Conservation (phyloP, 2,888 invertebrate species). For the Agrochola macilenta region DNA sequence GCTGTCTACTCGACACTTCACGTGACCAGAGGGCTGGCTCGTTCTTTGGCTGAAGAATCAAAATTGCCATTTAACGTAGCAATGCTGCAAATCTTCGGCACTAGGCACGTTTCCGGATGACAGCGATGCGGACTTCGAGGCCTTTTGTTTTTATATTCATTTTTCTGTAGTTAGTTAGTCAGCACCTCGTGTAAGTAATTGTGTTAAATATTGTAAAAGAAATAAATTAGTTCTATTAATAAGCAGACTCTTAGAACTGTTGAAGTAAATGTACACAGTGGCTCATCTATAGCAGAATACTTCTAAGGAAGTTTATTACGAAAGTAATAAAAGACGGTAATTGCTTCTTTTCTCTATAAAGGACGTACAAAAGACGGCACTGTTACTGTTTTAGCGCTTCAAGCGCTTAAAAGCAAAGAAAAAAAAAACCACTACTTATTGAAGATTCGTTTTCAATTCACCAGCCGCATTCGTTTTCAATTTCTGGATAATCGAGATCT, state of each 20-base stretch:
- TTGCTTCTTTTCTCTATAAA: conserved; percentile 65
- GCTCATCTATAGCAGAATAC: conserved; percentile 41
- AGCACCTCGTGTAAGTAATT: too few species aligned
- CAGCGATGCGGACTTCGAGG: too few species aligned
- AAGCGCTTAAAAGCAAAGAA: conserved; percentile 61
- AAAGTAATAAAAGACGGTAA: conserved; percentile 66
- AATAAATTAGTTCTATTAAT: conserved; percentile 36
- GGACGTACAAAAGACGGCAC: conserved; percentile 65
- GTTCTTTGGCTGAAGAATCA: too few species aligned
- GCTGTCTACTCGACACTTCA: too few species aligned
- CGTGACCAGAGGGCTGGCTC: too few species aligned
- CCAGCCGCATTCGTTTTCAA: conserved; percentile 86
- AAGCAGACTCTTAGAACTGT: conserved; percentile 44
- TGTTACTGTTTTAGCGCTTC: conserved; percentile 66
- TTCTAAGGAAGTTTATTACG: conserved; percentile 60
- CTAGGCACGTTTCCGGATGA: too few species aligned
- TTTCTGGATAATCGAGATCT: conserved; percentile 89
- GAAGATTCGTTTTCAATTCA: conserved; percentile 84
- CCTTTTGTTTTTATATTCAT: too few species aligned
- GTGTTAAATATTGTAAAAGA: too few species aligned
- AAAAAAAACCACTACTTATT: conserved; percentile 73
- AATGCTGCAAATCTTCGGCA: too few species aligned
- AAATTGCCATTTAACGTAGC: too few species aligned
- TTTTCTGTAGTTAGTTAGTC: too few species aligned
- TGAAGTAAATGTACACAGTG: conserved; percentile 52